Evolutionary conservation across 2,888 invertebrate genomes (phyloP).

Genomic region (Mimachlamys varia): DNA sequence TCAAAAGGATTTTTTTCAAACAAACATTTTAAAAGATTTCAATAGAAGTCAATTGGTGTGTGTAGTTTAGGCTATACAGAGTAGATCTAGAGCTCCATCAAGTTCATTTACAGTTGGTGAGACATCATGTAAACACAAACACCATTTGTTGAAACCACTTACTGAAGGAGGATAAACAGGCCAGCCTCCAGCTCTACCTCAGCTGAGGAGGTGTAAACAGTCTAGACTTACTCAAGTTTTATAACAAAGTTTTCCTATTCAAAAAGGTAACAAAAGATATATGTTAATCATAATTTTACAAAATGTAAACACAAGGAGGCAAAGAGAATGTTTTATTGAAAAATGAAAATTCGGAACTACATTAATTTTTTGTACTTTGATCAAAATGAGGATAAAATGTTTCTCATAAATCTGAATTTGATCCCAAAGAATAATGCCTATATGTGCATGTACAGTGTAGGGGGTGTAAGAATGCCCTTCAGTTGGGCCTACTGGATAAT

Average conservation of each 20-base stretch:
- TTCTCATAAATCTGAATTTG: no score
- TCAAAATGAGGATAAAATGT: no score
- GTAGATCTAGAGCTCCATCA: neutral
- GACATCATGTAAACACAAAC: neutral
- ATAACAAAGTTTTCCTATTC: neutral
- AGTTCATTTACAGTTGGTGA: neutral
- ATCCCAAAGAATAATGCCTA: no score
- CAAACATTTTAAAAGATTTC: neutral
- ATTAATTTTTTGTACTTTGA: no score
- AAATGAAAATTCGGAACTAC: no score
- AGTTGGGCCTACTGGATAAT: no score
- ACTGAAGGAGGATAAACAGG: conserved; percentile 1
- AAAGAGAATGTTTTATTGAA: no score
- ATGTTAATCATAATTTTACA: no score
- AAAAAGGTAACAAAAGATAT: no score
- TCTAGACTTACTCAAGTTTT: neutral
- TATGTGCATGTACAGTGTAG: no score
- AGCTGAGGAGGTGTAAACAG: neutral
- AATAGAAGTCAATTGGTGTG: neutral
- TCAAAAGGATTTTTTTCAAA: neutral
- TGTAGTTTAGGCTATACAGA: neutral
- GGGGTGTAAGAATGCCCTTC: no score
- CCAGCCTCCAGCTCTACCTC: neutral
- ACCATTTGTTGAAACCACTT: conserved; percentile 28
- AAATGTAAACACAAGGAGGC: no score